Percentiles rank a stretch among this genome's conserved stretches.
Conservation (phyloP, 2,888 invertebrate genomes). For the Pantelozetes paolii region DNA sequence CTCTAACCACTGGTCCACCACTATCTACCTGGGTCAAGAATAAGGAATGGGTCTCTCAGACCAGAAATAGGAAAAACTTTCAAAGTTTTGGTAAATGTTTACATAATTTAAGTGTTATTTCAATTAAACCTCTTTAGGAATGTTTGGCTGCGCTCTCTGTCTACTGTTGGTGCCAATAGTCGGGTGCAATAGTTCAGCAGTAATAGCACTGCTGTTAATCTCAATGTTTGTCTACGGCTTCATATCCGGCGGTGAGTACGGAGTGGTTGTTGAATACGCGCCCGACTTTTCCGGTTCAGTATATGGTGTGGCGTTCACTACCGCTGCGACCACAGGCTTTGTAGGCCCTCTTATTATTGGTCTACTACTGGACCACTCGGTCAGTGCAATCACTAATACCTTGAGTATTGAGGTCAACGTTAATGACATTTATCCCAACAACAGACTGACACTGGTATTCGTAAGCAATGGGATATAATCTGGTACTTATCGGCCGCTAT, state of each 20-base stretch:
- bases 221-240: slow-evolving; percentile 36
- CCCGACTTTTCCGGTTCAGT: slow-evolving; percentile 42
- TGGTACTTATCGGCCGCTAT: slow-evolving; percentile 22
- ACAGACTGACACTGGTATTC: not conserved
- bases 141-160: slow-evolving; percentile 32
- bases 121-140: not conserved
- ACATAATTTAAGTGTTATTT: not conserved
- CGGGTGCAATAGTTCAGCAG: slow-evolving; percentile 1
- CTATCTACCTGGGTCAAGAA: not conserved
- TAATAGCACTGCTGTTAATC: slow-evolving; percentile 33
- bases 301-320: slow-evolving; percentile 43
- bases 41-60: slow-evolving; percentile 13
- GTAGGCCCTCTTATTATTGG: slow-evolving; percentile 43
- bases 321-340: slow-evolving; percentile 42
- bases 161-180: slow-evolving; percentile 27
- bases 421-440: not conserved
- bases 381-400: no score
- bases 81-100: not conserved
- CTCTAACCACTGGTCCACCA: not conserved
- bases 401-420: no score
- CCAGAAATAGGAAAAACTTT: slow-evolving; percentile 22
- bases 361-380: slow-evolving; percentile 31
- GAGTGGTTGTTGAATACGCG: slow-evolving; percentile 27
- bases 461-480: slow-evolving; percentile 24
- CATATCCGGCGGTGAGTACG: slow-evolving; percentile 35